These are phyloP conservation scores for Beroe forskalii DNA, from an alignment of 37 sponge, comb jelly and placozoan genomes.

Conservation along the genomic window DNA sequence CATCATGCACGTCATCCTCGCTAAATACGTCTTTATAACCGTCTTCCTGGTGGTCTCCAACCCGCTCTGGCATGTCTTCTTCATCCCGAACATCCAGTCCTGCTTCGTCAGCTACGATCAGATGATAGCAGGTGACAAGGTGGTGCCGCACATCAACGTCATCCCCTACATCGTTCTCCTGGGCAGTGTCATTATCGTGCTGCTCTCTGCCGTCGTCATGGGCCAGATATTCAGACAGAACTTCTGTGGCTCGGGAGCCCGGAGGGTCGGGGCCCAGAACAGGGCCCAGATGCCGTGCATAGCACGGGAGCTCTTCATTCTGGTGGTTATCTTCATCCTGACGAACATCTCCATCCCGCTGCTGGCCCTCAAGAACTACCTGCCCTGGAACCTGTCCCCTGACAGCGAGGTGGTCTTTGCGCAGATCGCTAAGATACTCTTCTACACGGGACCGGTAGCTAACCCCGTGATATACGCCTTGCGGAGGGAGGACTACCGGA, in stretches of 20 bases:
- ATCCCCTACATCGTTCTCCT: slow-evolving; percentile 55
- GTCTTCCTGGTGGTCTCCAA: slow-evolving; percentile 62
- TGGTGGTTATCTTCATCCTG: slow-evolving; percentile 5
- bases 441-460: slow-evolving; percentile 52
- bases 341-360: slow-evolving; percentile 11
- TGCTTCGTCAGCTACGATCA: slow-evolving; percentile 57
- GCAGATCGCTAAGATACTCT: slow-evolving; percentile 53
- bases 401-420: background rate
- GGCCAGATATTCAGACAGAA: background rate
- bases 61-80: slow-evolving; percentile 48
- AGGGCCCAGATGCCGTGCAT: slow-evolving; percentile 23
- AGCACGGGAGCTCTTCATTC: slow-evolving; percentile 22
- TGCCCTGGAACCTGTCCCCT: background rate
- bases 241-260: background rate
- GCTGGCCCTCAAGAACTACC: slow-evolving; percentile 31
- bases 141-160: slow-evolving; percentile 43
- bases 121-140: background rate
- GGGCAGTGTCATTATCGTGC: slow-evolving; percentile 45
- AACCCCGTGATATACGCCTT: slow-evolving; percentile 62
- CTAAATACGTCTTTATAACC: slow-evolving; percentile 52
- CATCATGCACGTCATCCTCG: slow-evolving; percentile 14
- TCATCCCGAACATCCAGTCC: slow-evolving; percentile 23
- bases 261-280: background rate
- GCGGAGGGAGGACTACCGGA: slow-evolving; percentile 28
- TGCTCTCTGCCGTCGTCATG: slow-evolving; percentile 32